These are phyloP conservation scores for Branchellion lobata DNA, from an alignment of 2,888 invertebrate genomes.

Conservation along the genomic window DNA sequence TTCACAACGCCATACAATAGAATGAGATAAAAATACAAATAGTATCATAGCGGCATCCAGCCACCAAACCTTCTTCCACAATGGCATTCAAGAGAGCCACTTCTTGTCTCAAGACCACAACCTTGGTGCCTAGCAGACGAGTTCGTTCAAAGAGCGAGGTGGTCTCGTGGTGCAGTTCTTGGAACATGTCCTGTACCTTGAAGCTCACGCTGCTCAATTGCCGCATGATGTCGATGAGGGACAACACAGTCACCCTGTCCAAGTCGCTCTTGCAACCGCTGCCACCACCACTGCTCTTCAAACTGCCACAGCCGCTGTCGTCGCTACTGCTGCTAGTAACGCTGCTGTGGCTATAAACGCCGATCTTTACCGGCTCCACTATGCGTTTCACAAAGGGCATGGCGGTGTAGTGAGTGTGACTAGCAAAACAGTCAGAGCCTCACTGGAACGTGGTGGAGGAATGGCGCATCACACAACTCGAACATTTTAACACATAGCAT, in stretches of 20 bases:
- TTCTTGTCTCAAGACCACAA: slow-evolving; percentile 21
- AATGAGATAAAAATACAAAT: too few species aligned
- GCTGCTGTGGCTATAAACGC: slow-evolving; percentile 2
- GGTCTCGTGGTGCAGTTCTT: slow-evolving; percentile 30
- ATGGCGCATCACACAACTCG: too few species aligned
- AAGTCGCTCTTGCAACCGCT: slow-evolving; percentile 1
- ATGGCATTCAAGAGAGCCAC: slow-evolving; percentile 32
- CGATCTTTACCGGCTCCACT: slow-evolving; percentile 35
- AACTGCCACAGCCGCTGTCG: slow-evolving; percentile 8
- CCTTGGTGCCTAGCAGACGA: slow-evolving; percentile 19
- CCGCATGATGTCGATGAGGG: slow-evolving; percentile 20
- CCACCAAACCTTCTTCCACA: slow-evolving; percentile 37
- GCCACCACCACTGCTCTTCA: slow-evolving; percentile 3
- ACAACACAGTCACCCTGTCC: slow-evolving; percentile 35
- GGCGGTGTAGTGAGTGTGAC: background rate
- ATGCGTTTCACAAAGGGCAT: slow-evolving; percentile 40
- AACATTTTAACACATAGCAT: too few species aligned
- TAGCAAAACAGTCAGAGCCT: slow-evolving; percentile 16
- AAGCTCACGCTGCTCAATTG: slow-evolving; percentile 31
- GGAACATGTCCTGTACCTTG: slow-evolving; percentile 38
- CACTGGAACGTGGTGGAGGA: too few species aligned
- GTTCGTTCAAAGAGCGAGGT: slow-evolving; percentile 15
- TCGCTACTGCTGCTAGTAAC: background rate
- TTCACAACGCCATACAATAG: too few species aligned
- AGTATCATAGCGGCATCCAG: too few species aligned